Evolutionary conservation across 2,888 invertebrate species (phyloP).

Genomic region (Embidobia sp.): DNA sequence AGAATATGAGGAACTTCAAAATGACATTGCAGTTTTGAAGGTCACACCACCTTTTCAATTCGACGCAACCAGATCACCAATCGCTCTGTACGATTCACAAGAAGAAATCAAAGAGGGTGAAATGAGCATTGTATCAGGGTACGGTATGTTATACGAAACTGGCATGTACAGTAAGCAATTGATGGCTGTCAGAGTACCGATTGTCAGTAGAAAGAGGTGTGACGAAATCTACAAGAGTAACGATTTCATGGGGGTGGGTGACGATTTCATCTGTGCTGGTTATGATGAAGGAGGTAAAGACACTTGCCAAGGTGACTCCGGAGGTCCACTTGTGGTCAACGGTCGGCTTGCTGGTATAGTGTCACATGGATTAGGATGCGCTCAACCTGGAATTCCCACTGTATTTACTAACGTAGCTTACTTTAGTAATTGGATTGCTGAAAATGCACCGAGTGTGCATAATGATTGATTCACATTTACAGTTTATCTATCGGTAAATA

Average conservation of each 20-base stretch:
- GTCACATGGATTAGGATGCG: conserved; percentile 26
- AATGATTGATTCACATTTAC: no score
- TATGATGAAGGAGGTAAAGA: conserved; percentile 23
- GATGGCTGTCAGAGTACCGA: not conserved
- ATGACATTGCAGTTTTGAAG: conserved; percentile 10
- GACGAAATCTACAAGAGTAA: not conserved
- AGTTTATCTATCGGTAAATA: no score
- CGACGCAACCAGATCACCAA: not conserved
- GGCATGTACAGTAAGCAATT: not conserved
- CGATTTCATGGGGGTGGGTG: not conserved
- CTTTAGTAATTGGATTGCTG: conserved; percentile 13
- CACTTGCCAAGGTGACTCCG: conserved; percentile 53
- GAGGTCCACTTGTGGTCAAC: conserved; percentile 36
- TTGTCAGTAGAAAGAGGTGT: not conserved
- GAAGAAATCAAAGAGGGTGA: not conserved
- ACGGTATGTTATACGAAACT: not conserved
- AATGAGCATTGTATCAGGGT: not conserved
- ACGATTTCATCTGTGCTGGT: conserved; percentile 25
- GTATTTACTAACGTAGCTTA: conserved; percentile 32
- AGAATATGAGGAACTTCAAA: no score
- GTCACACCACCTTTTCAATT: not conserved
- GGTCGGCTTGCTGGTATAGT: conserved; percentile 29
- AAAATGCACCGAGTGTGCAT: no score
- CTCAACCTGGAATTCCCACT: conserved; percentile 1
- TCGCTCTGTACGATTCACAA: not conserved